Evolutionary conservation across 2,888 invertebrate species (phyloP).

Genomic region (Eilema caniola): DNA sequence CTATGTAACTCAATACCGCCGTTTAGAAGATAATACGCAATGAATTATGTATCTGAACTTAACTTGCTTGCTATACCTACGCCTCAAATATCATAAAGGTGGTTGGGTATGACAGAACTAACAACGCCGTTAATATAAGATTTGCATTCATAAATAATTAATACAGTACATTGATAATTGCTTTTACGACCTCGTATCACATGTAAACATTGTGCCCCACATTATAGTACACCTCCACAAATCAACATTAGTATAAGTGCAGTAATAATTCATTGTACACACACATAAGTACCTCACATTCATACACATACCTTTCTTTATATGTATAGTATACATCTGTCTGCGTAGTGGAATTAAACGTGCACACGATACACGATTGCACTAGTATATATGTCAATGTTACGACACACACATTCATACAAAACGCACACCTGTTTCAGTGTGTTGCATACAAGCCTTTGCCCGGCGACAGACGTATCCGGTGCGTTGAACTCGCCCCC

Average conservation of each 20-base stretch:
- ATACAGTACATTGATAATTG: slow-evolving; percentile 51
- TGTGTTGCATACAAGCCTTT: slow-evolving; percentile 67
- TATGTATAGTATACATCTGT: slow-evolving; percentile 30
- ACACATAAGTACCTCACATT: slow-evolving; percentile 40
- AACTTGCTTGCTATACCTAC: slow-evolving; percentile 30
- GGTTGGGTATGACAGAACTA: not conserved
- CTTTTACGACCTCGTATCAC: slow-evolving; percentile 71
- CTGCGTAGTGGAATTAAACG: slow-evolving; percentile 45
- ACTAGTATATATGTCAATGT: slow-evolving; percentile 84
- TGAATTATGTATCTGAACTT: not conserved
- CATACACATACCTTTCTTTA: slow-evolving; percentile 29
- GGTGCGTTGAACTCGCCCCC: slow-evolving; percentile 82
- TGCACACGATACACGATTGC: slow-evolving; percentile 68
- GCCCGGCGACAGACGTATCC: slow-evolving; percentile 82
- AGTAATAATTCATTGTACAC: slow-evolving; percentile 69
- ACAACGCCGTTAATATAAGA: slow-evolving; percentile 53
- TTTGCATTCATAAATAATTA: slow-evolving; percentile 59
- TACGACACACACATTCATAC: slow-evolving; percentile 68
- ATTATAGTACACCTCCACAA: slow-evolving; percentile 70
- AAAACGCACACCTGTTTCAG: slow-evolving; percentile 72
- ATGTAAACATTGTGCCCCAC: slow-evolving; percentile 77
- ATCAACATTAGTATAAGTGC: slow-evolving; percentile 70
- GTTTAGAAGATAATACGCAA: slow-evolving; percentile 3
- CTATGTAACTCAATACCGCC: not conserved
- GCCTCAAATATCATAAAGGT: slow-evolving; percentile 13